Conservation (phyloP, 2,888 invertebrate genomes). For the Amblyjoppa proteus region DNA sequence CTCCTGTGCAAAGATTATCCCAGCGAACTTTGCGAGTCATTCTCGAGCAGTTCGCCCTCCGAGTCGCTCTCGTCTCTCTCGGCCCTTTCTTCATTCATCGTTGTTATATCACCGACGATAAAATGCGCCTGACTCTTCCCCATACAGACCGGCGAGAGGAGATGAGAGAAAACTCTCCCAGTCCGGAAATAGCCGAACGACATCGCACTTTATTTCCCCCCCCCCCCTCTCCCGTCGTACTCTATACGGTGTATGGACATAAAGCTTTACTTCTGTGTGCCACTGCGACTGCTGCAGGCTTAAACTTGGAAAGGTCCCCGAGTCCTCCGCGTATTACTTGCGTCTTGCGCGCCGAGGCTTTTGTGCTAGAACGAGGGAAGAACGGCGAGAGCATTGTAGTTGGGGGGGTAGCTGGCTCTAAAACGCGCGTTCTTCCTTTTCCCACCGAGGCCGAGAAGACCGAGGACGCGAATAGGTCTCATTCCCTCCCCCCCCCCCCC, state of each 20-base stretch:
- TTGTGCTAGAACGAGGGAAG: conserved; percentile 51
- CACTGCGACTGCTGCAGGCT: conserved; percentile 7
- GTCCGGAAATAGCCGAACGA: conserved; percentile 40
- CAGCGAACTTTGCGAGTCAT: conserved; percentile 21
- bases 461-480: conserved; percentile 34
- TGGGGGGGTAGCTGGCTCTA: conserved; percentile 27
- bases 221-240: not conserved
- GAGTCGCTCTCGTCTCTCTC: not conserved
- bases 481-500: not conserved
- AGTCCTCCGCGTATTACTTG: conserved; percentile 49
- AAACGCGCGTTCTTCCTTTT: conserved; percentile 38
- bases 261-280: conserved; percentile 40
- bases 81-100: conserved; percentile 35
- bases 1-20: conserved; percentile 34
- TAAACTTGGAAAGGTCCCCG: conserved; percentile 58
- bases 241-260: conserved; percentile 20
- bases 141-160: conserved; percentile 12
- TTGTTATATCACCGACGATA: conserved; percentile 54
- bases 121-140: conserved; percentile 34
- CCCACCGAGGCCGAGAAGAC: conserved; percentile 17
- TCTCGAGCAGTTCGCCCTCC: not conserved
- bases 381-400: conserved; percentile 44
- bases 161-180: conserved; percentile 26
- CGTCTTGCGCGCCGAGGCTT: conserved; percentile 17
- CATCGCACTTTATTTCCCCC: conserved; percentile 54